phyloP scores from a whole-genome alignment of 2,113 vertebrate genomes.

The Gopherus evgoodei region DNA sequence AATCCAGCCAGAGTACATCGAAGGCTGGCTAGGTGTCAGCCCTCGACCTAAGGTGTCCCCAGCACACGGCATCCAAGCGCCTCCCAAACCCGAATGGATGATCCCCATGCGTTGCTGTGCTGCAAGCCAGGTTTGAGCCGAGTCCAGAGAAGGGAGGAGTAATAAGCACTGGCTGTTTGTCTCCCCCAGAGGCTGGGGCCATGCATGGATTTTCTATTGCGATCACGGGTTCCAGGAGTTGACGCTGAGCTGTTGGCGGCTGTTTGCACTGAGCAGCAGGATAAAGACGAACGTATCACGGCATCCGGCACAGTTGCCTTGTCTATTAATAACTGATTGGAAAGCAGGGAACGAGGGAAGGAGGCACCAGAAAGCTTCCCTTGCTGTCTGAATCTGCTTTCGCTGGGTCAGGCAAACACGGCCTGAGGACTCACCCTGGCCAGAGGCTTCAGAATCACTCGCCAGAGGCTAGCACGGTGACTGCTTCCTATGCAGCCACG shows the following conservation, averaged over 20 bases:
- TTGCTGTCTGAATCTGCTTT: background rate
- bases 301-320: background rate
- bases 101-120: accelerated
- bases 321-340: background rate
- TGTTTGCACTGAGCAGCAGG: accelerated
- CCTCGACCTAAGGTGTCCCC: background rate
- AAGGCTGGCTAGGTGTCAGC: too few relatives aligned
- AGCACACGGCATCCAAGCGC: background rate
- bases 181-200: background rate
- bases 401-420: background rate
- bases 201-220: background rate
- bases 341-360: background rate
- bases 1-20: background rate
- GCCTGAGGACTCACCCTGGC: too few relatives aligned
- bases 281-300: background rate
- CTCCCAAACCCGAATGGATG: background rate
- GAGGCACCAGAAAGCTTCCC: background rate
- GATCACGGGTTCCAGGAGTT: background rate
- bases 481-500: too few relatives aligned
- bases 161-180: background rate
- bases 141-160: background rate
- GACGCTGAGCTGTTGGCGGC: background rate
- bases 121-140: background rate
- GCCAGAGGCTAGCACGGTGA: too few relatives aligned
- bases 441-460: too few relatives aligned